Percentiles rank a stretch among this genome's conserved stretches.
Conservation (phyloP, 1,140 invertebrate genomes). For the Phthorimaea operculella region DNA sequence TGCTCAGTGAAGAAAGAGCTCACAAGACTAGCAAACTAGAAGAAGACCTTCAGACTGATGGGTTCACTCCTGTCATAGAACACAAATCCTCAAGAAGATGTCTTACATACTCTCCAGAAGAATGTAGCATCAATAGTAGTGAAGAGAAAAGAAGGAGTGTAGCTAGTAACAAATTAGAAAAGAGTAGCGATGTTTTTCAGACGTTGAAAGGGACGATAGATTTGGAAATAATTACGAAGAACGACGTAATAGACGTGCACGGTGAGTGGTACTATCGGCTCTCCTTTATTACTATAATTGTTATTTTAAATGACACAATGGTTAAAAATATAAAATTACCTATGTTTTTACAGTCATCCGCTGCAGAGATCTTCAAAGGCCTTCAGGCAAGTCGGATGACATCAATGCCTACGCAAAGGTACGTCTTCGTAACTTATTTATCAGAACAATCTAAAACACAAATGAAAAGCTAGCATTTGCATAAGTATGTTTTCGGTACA, state of each 20-base stretch:
- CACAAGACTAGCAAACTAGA: constrained; percentile 57
- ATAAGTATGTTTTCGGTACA: too few species aligned
- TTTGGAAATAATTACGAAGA: constrained; percentile 49
- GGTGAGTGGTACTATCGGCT: constrained; percentile 64
- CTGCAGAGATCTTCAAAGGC: constrained; percentile 51
- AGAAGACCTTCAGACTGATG: constrained; percentile 40
- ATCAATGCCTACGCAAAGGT: constrained; percentile 63
- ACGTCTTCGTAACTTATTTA: constrained; percentile 9
- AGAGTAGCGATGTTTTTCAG: constrained; percentile 43
- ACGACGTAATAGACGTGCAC: constrained; percentile 61
- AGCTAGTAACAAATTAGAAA: constrained; percentile 49
- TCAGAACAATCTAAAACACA: too few species aligned
- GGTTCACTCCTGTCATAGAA: constrained; percentile 52
- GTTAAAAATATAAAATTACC: constrained; percentile 6
- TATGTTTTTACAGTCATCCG: constrained; percentile 47
- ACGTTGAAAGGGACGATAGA: constrained; percentile 55
- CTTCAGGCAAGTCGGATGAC: constrained; percentile 49
- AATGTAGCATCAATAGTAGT: constrained; percentile 50
- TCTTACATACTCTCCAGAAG: constrained; percentile 58
- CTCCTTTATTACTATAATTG: constrained; percentile 18
- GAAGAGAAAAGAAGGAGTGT: constrained; percentile 58
- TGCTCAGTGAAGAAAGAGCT: constrained; percentile 53
- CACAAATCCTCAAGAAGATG: constrained; percentile 57
- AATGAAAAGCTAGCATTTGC: background rate
- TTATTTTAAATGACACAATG: constrained; percentile 3